These are phyloP conservation scores for Parus major DNA, from an alignment of 2,113 vertebrate genomes.

Conservation along the genomic window DNA sequence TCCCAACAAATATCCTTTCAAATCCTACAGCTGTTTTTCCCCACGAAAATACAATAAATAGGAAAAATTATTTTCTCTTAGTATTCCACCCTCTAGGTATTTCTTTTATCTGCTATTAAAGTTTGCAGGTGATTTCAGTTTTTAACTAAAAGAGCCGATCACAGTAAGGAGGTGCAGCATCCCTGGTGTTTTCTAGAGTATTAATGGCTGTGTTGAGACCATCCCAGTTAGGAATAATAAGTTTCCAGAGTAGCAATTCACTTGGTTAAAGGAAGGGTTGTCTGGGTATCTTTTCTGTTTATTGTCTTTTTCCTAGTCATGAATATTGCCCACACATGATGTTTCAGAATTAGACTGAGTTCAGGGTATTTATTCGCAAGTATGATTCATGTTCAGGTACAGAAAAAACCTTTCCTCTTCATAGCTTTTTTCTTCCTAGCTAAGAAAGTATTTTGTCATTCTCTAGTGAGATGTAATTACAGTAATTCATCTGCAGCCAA, in stretches of 20 bases:
- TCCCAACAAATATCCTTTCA: slow-evolving; percentile 22
- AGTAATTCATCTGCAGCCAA: slow-evolving; percentile 24
- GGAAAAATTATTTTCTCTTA: not conserved
- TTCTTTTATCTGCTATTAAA: slow-evolving; percentile 12
- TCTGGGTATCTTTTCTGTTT: not conserved
- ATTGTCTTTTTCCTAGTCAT: not conserved
- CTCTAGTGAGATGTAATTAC: slow-evolving; percentile 16
- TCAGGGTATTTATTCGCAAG: not conserved
- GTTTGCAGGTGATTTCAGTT: slow-evolving; percentile 16
- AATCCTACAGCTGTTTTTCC: slow-evolving; percentile 7
- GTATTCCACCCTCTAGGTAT: not conserved
- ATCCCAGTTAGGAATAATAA: not conserved
- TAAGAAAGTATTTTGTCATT: slow-evolving; percentile 22
- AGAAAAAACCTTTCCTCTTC: not conserved
- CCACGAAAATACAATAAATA: slow-evolving; percentile 1
- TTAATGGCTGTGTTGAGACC: not conserved
- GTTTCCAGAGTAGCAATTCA: slow-evolving; percentile 30
- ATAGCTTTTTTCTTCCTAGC: not conserved
- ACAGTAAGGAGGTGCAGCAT: not conserved
- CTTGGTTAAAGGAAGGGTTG: not conserved
- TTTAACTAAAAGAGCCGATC: slow-evolving; percentile 9
- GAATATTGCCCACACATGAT: not conserved
- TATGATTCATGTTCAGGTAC: not conserved
- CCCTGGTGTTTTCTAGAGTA: not conserved
- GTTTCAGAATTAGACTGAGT: not conserved